Evolutionary conservation across 2,888 invertebrate genomes (phyloP).

Genomic region (Lepidocyrtinus sp.): DNA sequence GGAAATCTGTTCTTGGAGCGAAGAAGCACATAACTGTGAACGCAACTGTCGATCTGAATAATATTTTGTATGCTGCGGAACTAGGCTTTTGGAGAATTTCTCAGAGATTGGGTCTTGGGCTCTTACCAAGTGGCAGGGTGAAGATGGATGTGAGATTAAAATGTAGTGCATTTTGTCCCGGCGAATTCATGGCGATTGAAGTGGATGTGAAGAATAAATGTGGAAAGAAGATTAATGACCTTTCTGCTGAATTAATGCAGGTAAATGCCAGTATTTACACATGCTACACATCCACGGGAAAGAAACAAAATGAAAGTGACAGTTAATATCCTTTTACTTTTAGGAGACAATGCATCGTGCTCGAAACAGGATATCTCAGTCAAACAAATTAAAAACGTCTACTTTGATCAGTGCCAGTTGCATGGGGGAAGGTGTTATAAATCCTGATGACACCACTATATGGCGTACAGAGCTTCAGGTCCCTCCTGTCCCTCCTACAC

Average conservation of each 20-base stretch:
- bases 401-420: conserved; percentile 76
- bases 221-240: conserved; percentile 78
- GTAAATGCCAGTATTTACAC: conserved; percentile 6
- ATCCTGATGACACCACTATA: conserved; percentile 77
- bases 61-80: conserved; percentile 81
- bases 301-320: background rate
- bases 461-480: conserved; percentile 80
- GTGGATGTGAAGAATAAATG: conserved; percentile 84
- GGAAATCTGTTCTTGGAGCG: conserved; percentile 87
- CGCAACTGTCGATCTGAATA: conserved; percentile 86
- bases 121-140: conserved; percentile 80
- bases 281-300: background rate
- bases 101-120: conserved; percentile 85
- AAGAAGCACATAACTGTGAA: conserved; percentile 88
- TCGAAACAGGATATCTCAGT: background rate
- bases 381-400: conserved; percentile 22
- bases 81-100: conserved; percentile 80
- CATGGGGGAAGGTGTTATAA: conserved; percentile 77
- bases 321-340: background rate
- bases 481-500: conserved; percentile 84
- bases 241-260: conserved; percentile 71
- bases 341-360: background rate
- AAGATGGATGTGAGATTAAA: conserved; percentile 80
- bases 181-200: conserved; percentile 81
- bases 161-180: conserved; percentile 83